phyloP scores from a whole-genome alignment of 2,113 vertebrate species.

The Marmota monax region DNA sequence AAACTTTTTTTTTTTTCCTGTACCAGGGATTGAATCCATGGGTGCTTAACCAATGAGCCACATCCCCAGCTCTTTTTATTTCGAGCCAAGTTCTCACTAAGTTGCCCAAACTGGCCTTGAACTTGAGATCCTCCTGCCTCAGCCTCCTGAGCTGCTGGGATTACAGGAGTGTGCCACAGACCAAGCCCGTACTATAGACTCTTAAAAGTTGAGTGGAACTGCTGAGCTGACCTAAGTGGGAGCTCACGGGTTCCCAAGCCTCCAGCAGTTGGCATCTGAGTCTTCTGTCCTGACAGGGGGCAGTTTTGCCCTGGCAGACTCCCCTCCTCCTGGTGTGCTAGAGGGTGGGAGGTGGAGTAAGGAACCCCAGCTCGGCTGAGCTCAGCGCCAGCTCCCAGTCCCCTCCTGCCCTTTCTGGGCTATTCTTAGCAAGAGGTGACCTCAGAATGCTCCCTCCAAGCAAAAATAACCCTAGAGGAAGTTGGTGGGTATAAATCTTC shows the following conservation, averaged over 20 bases:
- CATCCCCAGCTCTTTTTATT: no score
- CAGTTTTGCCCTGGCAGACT: background rate
- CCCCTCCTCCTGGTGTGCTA: background rate
- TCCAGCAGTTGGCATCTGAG: background rate
- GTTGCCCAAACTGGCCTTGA: no score
- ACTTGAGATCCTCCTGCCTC: no score
- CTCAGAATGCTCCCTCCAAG: conserved; percentile 78
- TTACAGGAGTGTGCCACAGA: no score
- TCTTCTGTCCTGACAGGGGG: background rate
- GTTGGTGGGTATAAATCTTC: conserved; percentile 77
- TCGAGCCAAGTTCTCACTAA: no score
- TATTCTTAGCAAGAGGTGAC: conserved; percentile 84
- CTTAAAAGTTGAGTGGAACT: background rate
- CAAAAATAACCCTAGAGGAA: conserved; percentile 80
- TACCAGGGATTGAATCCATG: no score
- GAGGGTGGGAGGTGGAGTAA: conserved; percentile 23
- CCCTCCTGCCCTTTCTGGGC: conserved; percentile 64
- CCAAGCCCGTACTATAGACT: background rate
- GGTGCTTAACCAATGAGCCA: no score
- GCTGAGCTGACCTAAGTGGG: background rate
- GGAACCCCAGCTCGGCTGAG: conserved; percentile 52
- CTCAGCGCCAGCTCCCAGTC: conserved; percentile 55
- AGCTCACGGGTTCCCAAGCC: background rate
- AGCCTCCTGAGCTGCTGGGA: no score
- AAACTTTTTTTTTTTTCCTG: background rate